Percentiles rank a stretch among this genome's conserved stretches.
Conservation (phyloP, 2,888 invertebrate species). For the Ecliptopera silaceata region DNA sequence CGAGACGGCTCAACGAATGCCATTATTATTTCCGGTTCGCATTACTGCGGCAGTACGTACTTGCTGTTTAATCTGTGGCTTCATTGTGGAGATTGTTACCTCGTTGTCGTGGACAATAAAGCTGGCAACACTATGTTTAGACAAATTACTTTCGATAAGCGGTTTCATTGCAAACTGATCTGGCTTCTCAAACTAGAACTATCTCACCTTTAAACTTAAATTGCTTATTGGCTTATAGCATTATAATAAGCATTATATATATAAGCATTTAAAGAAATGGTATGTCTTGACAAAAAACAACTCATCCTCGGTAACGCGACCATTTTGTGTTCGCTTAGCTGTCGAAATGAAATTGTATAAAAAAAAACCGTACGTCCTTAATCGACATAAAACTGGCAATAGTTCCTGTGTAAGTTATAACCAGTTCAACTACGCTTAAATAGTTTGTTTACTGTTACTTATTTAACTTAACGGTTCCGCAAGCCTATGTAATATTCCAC, state of each 20-base stretch:
- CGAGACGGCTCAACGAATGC: constrained; percentile 72
- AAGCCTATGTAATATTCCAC: constrained; percentile 50
- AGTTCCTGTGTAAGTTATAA: constrained; percentile 1
- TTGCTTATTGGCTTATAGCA: too few relatives aligned
- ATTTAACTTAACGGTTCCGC: constrained; percentile 67
- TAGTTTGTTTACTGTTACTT: constrained; percentile 60
- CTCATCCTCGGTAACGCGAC: constrained; percentile 2
- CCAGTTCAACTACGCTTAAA: constrained; percentile 17
- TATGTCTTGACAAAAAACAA: not conserved
- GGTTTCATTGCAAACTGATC: not conserved
- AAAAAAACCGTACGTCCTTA: not conserved
- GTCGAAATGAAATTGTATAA: not conserved
- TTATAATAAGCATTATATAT: too few relatives aligned
- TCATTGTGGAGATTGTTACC: constrained; percentile 63
- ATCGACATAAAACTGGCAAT: constrained; percentile 7
- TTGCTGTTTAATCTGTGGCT: constrained; percentile 22
- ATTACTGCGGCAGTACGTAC: constrained; percentile 53
- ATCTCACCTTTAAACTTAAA: too few relatives aligned
- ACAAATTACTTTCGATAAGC: constrained; percentile 7
- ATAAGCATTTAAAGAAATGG: not conserved
- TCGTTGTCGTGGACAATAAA: constrained; percentile 65
- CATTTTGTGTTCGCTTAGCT: constrained; percentile 3
- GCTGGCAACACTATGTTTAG: constrained; percentile 41
- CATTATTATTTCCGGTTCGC: constrained; percentile 79
- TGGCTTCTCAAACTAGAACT: too few relatives aligned